Evolutionary conservation across 2,888 invertebrate genomes (phyloP).

Genomic region (Nephrotoma guestfalica): DNA sequence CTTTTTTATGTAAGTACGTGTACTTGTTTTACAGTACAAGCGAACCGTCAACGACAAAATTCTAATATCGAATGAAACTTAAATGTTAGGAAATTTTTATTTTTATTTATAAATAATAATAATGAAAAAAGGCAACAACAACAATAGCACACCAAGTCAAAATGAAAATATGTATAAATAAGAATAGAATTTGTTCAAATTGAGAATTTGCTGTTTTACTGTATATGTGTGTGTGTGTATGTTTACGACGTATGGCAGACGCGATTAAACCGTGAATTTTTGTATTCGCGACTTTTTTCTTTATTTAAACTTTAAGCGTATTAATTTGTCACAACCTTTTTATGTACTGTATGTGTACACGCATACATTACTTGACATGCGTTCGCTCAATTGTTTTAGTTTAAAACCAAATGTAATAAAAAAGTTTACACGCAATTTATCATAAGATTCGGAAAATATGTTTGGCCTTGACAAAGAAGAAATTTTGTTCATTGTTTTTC

Average conservation of each 20-base stretch:
- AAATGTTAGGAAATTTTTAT: background rate
- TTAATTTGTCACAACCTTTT: background rate
- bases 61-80: background rate
- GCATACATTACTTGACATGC: background rate
- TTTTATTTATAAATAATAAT: background rate
- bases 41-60: background rate
- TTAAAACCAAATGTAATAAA: no score
- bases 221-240: background rate
- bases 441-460: background rate
- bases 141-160: background rate
- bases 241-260: background rate
- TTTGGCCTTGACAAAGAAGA: background rate
- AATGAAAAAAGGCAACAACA: background rate
- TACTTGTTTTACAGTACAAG: background rate
- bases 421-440: background rate
- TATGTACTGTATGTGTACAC: background rate
- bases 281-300: background rate
- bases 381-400: background rate
- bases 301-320: background rate
- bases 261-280: background rate
- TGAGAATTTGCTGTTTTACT: background rate
- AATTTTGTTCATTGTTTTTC: background rate
- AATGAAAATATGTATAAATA: background rate
- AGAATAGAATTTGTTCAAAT: background rate
- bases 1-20: background rate